These are phyloP conservation scores for Thermophis baileyi DNA, from an alignment of 2,113 vertebrate species.

Conservation along the genomic window DNA sequence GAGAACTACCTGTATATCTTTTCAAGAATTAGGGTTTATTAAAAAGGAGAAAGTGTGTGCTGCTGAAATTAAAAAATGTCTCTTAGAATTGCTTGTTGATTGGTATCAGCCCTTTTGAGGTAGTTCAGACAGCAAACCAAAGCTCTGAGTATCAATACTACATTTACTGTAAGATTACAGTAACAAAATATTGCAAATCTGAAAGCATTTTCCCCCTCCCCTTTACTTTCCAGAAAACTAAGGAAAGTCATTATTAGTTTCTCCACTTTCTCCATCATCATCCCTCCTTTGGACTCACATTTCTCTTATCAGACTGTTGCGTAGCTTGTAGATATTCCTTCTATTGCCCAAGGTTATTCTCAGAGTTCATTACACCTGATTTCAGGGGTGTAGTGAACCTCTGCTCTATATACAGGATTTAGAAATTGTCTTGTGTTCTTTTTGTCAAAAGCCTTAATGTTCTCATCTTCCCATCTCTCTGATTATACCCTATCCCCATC, in stretches of 20 bases:
- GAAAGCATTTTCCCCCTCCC: neutral
- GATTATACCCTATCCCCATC: neutral
- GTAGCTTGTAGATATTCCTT: neutral
- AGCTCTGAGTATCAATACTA: neutral
- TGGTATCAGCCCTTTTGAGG: neutral
- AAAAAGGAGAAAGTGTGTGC: neutral
- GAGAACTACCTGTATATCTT: neutral
- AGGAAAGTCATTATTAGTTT: neutral
- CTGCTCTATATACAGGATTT: neutral
- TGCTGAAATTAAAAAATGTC: neutral
- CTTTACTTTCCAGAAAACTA: neutral
- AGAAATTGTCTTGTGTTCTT: neutral
- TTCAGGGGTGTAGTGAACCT: neutral
- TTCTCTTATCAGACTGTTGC: neutral
- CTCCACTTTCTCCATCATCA: neutral
- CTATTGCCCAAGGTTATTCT: neutral
- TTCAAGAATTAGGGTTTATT: neutral
- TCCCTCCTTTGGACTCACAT: neutral
- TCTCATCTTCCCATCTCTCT: neutral
- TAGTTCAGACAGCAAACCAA: neutral
- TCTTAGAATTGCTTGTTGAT: neutral
- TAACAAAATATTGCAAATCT: neutral
- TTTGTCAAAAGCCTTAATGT: neutral
- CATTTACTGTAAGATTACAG: neutral
- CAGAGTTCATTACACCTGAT: neutral